phyloP scores from a whole-genome alignment of 1,140 invertebrate species.

The Scylla paramamosain region DNA sequence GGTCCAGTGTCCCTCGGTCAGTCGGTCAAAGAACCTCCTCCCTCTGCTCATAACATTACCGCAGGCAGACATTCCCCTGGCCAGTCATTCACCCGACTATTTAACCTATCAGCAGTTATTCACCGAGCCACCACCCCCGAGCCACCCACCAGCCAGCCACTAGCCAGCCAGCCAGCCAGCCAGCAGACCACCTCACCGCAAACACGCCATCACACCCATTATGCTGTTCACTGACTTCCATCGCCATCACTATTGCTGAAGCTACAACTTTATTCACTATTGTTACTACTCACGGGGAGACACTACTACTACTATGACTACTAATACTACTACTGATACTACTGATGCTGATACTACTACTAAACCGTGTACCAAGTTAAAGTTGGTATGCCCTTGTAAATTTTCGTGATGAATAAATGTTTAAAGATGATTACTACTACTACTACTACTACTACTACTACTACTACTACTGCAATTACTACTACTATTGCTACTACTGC shows the following conservation, averaged over 20 bases:
- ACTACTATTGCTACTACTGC: neutral
- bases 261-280: neutral
- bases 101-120: too few species aligned
- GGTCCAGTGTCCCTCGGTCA: neutral
- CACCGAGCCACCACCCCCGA: neutral
- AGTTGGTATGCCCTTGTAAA: too few species aligned
- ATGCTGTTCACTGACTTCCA: neutral
- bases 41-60: neutral
- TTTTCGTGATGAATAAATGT: too few species aligned
- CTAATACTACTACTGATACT: neutral
- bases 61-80: neutral
- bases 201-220: neutral
- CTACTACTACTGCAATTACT: neutral
- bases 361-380: neutral
- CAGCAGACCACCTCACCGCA: neutral
- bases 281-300: neutral
- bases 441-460: too few species aligned
- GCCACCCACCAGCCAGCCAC: neutral
- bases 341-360: neutral
- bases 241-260: neutral
- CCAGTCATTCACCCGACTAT: too few species aligned
- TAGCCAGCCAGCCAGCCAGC: neutral
- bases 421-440: too few species aligned
- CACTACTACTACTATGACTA: neutral
- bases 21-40: neutral